phyloP scores from a whole-genome alignment of 2,888 invertebrate species.

The Strigamia crassipes region DNA sequence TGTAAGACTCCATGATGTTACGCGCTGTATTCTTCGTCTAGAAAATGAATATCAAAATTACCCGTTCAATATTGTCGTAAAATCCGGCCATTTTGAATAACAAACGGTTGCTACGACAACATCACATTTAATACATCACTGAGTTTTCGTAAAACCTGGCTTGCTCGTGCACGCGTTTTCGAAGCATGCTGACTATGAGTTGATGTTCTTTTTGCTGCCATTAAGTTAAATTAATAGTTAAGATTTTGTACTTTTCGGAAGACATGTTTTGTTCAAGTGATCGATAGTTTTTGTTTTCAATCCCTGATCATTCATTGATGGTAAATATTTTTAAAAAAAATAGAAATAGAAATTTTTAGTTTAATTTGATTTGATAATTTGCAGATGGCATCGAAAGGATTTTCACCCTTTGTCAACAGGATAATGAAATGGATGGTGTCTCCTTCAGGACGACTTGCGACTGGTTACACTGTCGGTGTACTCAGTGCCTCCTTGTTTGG shows the following conservation, averaged over 20 bases:
- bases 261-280: not conserved
- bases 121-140: not conserved
- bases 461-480: constrained; percentile 12
- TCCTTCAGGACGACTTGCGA: not conserved
- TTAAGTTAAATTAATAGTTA: not conserved
- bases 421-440: not conserved
- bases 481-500: constrained; percentile 2
- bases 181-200: not conserved
- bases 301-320: not conserved
- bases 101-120: not conserved
- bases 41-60: not conserved
- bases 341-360: not conserved
- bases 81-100: not conserved
- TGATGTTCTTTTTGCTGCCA: not conserved
- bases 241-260: not conserved
- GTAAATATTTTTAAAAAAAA: not conserved
- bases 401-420: not conserved
- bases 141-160: not conserved
- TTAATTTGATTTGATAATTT: not conserved
- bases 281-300: not conserved
- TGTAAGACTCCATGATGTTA: constrained; percentile 15
- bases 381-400: not conserved
- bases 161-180: not conserved
- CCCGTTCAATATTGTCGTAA: not conserved
- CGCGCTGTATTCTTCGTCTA: not conserved